Conservation (phyloP, 2,888 invertebrate genomes). For the Megaustenia siamemsis region DNA sequence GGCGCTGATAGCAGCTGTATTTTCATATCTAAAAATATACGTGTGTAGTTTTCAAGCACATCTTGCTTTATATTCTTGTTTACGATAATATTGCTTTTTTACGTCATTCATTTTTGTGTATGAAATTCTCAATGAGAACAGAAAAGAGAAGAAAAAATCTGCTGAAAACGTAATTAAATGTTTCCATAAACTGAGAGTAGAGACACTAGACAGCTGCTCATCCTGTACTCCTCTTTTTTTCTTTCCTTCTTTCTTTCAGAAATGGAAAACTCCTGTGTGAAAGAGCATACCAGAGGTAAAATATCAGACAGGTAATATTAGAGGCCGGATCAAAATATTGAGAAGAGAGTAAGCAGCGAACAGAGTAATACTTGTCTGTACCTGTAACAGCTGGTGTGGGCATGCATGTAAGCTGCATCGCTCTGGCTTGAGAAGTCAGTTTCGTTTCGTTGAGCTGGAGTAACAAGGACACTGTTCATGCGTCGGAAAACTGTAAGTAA, state of each 20-base stretch:
- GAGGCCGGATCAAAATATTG: not conserved
- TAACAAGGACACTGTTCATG: not conserved
- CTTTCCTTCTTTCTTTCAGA: not conserved
- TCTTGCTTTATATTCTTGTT: too few relatives aligned
- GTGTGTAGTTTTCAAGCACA: too few relatives aligned
- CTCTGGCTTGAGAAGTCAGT: not conserved
- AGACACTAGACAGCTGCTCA: too few relatives aligned
- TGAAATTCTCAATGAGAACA: too few relatives aligned
- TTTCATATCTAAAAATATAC: too few relatives aligned
- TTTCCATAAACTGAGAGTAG: too few relatives aligned
- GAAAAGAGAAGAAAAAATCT: too few relatives aligned
- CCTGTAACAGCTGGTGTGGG: conserved; percentile 8
- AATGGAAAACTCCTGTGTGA: not conserved
- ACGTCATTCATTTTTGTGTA: too few relatives aligned
- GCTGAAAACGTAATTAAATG: too few relatives aligned
- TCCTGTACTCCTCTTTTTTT: too few relatives aligned
- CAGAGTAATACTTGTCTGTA: not conserved
- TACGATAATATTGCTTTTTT: too few relatives aligned
- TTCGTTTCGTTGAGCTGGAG: conserved; percentile 24
- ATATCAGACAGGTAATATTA: conserved; percentile 7
- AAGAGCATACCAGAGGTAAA: not conserved
- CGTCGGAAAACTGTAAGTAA: not conserved
- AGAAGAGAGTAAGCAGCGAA: not conserved
- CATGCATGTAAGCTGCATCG: not conserved
- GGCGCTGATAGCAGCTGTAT: too few relatives aligned